These are phyloP conservation scores for Anastatus disparis DNA, from an alignment of 1,140 invertebrate species.

Conservation along the genomic window DNA sequence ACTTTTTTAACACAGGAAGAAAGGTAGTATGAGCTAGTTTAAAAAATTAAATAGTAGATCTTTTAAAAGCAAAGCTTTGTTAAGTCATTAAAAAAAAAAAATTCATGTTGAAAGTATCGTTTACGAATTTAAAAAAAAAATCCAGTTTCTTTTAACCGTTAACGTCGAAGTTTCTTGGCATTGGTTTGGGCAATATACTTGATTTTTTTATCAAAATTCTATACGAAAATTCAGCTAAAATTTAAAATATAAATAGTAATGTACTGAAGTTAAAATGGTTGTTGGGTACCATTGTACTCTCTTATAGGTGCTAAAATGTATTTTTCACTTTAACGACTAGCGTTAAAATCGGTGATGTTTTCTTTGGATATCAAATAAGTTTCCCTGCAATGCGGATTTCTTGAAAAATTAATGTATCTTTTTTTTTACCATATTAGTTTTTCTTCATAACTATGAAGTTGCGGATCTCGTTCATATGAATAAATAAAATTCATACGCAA, in stretches of 20 bases:
- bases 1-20: background rate
- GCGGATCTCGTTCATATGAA: no score
- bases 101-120: background rate
- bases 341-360: conserved; percentile 1
- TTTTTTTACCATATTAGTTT: no score
- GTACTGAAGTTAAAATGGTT: background rate
- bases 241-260: background rate
- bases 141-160: background rate
- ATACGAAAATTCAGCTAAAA: background rate
- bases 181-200: background rate
- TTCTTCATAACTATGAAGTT: no score
- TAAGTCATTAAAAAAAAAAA: background rate
- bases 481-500: no score
- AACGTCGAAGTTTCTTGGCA: conserved; percentile 4
- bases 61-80: background rate
- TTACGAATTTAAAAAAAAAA: background rate
- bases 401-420: background rate
- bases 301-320: background rate
- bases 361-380: conserved; percentile 4
- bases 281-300: background rate
- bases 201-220: conserved; percentile 22
- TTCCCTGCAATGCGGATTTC: conserved; percentile 9
- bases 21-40: no score
- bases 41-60: background rate
- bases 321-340: conserved; percentile 1